A percentile compares a stretch with the other conserved stretches of the same genome.
Evolutionary conservation across 2,888 invertebrate genomes (phyloP).

Genomic region (Ophion slaviceki): DNA sequence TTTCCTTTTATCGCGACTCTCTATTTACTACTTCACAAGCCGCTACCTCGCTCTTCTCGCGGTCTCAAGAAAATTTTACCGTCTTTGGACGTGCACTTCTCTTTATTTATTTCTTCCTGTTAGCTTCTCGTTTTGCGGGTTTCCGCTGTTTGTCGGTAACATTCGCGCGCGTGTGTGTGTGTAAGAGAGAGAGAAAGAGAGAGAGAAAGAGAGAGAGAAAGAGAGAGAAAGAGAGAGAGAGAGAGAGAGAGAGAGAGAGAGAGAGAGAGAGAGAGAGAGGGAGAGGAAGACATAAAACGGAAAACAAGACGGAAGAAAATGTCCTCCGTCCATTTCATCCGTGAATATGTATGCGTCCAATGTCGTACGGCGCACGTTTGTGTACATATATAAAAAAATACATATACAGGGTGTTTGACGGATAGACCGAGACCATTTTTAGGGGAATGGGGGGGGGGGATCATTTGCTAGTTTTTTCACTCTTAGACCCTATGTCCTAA

Average conservation of each 20-base stretch:
- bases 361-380: conserved; percentile 1
- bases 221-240: conserved; percentile 1
- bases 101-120: conserved; percentile 24
- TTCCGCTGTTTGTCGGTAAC: background rate
- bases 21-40: conserved; percentile 23
- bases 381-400: background rate
- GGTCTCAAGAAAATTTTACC: conserved; percentile 39
- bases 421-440: too few species aligned
- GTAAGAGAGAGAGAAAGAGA: too few species aligned
- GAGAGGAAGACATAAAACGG: background rate
- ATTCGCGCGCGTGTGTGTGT: background rate
- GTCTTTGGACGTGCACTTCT: background rate
- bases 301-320: background rate
- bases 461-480: too few species aligned
- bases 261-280: conserved; percentile 1
- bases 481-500: too few species aligned
- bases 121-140: conserved; percentile 20
- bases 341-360: conserved; percentile 33
- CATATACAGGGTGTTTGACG: background rate
- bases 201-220: too few species aligned
- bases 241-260: background rate
- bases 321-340: background rate
- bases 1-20: background rate
- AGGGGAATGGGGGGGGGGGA: too few species aligned
- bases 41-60: conserved; percentile 18